Evolutionary conservation across 2,113 vertebrate genomes (phyloP), one percentile per base, ranked within the genome.

Genomic region (Oncorhynchus mykiss): DNA sequence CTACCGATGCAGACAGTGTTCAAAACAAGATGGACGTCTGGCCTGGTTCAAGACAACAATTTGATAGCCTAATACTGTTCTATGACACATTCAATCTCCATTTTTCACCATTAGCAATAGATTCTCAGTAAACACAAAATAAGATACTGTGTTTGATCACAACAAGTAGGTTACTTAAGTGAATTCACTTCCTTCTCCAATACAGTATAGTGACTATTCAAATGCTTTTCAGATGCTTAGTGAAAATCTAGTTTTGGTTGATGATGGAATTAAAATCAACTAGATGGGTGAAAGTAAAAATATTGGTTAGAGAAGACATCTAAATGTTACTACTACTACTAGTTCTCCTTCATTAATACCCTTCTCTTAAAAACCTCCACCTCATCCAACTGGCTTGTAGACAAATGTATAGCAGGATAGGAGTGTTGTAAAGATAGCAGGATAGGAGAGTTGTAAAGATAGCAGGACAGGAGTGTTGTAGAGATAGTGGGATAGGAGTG

Each of bases 31-130:
- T n/a, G 13, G 69, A 54, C 71, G 0, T 20, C 25, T 18, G 62
- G 12, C 51, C 79, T 20, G 48, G 48, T 51, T 51, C 67, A 13
- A 24, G 45, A 70, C 24, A 77, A 25, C 59, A 20, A 39, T n/a
- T 12, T 12, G 9, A 45, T 29, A 16, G 49, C 1, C 14, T 39
- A 20, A 27, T 18, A 60, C 57, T 18, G 66, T 67, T 67, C 14
- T 31, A 29, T 39, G 31, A 3, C 27, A 39, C 67, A 20, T 29
- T 13, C 11, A 67, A 27, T 4, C 14, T 18, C 16, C 4, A 5
- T 2, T 27, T 29, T 67, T 27, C 22, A 22, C 25, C 8, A 67
- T 6, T 14, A 67, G 18, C 5, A n/a, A 31, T 39, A 68, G 31
- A 34, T 18, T 68, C 5, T 68, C 67, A 18, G 16, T 20, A 68